Conservation (phyloP, 1,140 invertebrate genomes). For the Ceratina calcarata region DNA sequence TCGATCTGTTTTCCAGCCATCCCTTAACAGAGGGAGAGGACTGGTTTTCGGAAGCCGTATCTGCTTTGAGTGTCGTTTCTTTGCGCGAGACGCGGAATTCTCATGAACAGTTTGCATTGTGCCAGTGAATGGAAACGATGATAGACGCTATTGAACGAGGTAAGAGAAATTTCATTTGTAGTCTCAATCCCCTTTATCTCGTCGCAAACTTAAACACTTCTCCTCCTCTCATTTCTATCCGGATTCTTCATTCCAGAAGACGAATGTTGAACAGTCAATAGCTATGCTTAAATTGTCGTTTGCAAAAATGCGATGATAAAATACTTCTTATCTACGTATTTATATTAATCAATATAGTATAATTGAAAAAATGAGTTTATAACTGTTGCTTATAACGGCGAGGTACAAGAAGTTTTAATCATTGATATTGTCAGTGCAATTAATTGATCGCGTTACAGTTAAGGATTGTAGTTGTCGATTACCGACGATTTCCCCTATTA, state of each 20-base stretch:
- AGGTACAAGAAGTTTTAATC: background rate
- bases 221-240: no score
- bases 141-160: background rate
- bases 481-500: slow-evolving; percentile 42
- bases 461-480: slow-evolving; percentile 20
- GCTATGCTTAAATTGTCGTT: no score
- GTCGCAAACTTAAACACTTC: background rate
- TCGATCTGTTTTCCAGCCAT: slow-evolving; percentile 62
- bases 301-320: background rate
- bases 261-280: no score
- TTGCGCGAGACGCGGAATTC: slow-evolving; percentile 43
- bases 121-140: slow-evolving; percentile 11
- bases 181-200: background rate
- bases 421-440: background rate
- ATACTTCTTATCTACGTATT: background rate
- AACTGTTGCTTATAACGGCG: no score
- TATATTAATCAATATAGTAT: no score
- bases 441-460: background rate
- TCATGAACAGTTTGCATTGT: slow-evolving; percentile 56
- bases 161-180: background rate
- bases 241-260: no score
- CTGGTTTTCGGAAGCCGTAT: slow-evolving; percentile 69
- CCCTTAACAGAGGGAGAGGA: slow-evolving; percentile 63
- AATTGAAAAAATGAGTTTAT: no score
- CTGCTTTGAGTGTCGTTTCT: slow-evolving; percentile 38